These are phyloP conservation scores for Crotalus horridus DNA, from an alignment of 2,113 vertebrate species.

Conservation along the genomic window DNA sequence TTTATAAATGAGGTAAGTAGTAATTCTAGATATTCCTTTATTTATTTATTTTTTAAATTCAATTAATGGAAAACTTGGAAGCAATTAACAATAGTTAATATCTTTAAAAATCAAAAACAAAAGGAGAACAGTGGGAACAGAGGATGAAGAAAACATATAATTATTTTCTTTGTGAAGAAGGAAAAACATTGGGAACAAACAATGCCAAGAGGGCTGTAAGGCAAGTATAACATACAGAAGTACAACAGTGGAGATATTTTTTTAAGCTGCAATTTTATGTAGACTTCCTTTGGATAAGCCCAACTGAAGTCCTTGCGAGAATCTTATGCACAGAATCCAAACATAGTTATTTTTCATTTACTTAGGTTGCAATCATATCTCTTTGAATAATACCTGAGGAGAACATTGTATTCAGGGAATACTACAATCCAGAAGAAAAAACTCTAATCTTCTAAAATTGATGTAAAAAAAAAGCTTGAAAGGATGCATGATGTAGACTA, in stretches of 20 bases:
- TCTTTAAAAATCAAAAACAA: background rate
- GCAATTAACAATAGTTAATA: constrained; percentile 62
- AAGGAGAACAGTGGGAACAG: no score
- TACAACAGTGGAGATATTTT: background rate
- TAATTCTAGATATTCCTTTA: constrained; percentile 59
- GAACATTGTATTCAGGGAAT: background rate
- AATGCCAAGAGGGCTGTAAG: background rate
- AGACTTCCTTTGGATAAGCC: background rate
- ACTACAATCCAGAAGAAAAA: background rate
- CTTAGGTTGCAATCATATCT: background rate
- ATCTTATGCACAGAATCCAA: background rate
- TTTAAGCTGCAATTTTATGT: background rate
- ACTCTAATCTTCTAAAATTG: background rate
- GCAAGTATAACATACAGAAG: background rate
- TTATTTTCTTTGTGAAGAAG: background rate
- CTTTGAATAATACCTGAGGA: background rate
- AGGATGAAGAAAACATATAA: background rate
- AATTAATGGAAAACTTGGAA: constrained; percentile 72
- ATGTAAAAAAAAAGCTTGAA: background rate
- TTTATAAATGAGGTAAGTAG: constrained; percentile 48
- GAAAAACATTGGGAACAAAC: background rate
- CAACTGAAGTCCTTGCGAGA: background rate
- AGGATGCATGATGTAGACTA: background rate
- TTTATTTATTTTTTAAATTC: constrained; percentile 55
- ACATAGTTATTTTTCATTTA: background rate